Evolutionary conservation across 2,888 invertebrate genomes (phyloP).

Genomic region (Eulithis prunata): DNA sequence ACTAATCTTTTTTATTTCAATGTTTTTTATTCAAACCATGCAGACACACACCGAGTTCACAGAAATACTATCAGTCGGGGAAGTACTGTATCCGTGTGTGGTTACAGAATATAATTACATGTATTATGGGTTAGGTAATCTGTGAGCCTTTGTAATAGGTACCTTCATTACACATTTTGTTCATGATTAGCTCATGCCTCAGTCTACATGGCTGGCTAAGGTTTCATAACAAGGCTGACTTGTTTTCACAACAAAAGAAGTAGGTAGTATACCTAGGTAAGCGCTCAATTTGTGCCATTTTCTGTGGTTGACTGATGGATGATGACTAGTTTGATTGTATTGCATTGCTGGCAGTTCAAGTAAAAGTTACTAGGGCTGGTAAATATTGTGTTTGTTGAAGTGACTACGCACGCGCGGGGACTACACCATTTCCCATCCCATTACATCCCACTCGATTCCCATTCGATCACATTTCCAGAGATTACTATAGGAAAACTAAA

Average conservation of each 20-base stretch:
- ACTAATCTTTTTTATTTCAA: not conserved
- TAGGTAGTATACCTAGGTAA: not conserved
- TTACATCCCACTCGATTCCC: too few relatives aligned
- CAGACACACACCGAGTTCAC: not conserved
- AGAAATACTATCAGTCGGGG: conserved; percentile 17
- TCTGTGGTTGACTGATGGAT: not conserved
- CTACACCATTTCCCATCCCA: too few relatives aligned
- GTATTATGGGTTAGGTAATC: too few relatives aligned
- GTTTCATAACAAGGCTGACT: conserved; percentile 17
- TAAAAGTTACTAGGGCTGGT: too few relatives aligned
- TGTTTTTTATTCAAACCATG: not conserved
- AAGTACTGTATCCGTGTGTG: not conserved
- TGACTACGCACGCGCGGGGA: too few relatives aligned
- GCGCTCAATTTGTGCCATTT: conserved; percentile 3
- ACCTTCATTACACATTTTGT: not conserved
- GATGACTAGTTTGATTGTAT: not conserved
- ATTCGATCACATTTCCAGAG: too few relatives aligned
- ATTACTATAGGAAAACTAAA: too few relatives aligned
- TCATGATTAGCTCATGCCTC: not conserved
- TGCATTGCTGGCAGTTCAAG: not conserved
- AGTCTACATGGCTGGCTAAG: not conserved
- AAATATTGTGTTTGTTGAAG: too few relatives aligned
- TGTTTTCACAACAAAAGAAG: conserved; percentile 17
- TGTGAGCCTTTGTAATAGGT: too few relatives aligned
- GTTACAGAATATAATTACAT: too few relatives aligned